Evolutionary conservation across 1,140 invertebrate species (phyloP).

Genomic region (Sycobia sp.): DNA sequence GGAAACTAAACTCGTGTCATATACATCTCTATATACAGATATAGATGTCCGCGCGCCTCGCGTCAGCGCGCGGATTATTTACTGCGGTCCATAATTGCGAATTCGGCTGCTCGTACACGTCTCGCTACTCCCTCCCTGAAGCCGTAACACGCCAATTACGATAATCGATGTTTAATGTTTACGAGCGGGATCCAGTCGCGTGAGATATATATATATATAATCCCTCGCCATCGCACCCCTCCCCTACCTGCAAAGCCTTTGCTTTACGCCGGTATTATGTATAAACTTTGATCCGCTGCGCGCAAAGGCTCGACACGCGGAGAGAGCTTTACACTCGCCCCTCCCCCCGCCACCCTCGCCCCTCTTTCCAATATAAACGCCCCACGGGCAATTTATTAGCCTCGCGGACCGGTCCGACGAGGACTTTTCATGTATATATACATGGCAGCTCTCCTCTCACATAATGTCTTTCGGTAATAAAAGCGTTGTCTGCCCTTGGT

Average conservation of each 20-base stretch:
- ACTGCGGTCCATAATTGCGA: conserved; percentile 44
- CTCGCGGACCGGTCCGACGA: too few species aligned
- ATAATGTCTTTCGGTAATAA: conserved; percentile 25
- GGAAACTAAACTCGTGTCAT: too few species aligned
- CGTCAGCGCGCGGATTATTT: conserved; percentile 50
- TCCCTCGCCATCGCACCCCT: too few species aligned
- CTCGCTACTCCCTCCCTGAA: too few species aligned
- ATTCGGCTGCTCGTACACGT: conserved; percentile 29
- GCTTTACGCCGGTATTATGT: conserved; percentile 13
- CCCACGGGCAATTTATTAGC: conserved; percentile 19
- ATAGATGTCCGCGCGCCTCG: neutral
- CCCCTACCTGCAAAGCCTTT: too few species aligned
- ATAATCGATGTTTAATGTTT: conserved; percentile 51
- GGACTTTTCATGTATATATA: conserved; percentile 23
- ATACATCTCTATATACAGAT: too few species aligned
- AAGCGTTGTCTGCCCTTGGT: neutral
- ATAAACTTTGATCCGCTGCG: conserved; percentile 27
- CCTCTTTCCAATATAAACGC: conserved; percentile 26
- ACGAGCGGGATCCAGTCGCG: conserved; percentile 17
- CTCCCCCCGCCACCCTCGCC: neutral
- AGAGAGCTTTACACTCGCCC: neutral
- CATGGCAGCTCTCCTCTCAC: too few species aligned
- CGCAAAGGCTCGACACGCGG: too few species aligned
- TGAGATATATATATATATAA: conserved; percentile 27
- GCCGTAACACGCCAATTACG: conserved; percentile 32